These are phyloP conservation scores for Leucoma salicis DNA, from an alignment of 2,888 invertebrate species.

Conservation along the genomic window DNA sequence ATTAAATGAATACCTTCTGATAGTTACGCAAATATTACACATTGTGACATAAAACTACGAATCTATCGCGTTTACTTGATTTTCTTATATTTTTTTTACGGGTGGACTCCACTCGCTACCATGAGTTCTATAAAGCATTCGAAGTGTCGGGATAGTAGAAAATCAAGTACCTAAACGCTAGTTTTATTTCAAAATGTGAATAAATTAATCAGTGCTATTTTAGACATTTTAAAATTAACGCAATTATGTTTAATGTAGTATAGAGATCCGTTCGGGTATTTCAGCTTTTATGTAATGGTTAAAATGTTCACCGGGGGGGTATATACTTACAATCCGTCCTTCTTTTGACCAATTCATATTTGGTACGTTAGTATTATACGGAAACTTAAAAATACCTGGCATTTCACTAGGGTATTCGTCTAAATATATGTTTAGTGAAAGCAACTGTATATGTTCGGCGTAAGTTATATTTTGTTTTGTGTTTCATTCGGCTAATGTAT, in stretches of 20 bases:
- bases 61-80: too few relatives aligned
- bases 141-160: too few relatives aligned
- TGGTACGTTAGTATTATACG: constrained; percentile 13
- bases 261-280: background rate
- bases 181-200: too few relatives aligned
- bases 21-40: too few relatives aligned
- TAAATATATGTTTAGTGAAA: background rate
- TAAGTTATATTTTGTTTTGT: background rate
- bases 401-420: background rate
- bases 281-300: background rate
- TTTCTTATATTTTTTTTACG: too few relatives aligned
- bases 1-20: background rate
- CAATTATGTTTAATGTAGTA: background rate
- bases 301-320: constrained; percentile 2
- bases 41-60: too few relatives aligned
- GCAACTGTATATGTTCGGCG: background rate
- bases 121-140: too few relatives aligned
- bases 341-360: constrained; percentile 15
- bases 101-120: too few relatives aligned
- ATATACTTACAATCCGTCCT: constrained; percentile 13
- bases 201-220: too few relatives aligned
- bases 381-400: background rate
- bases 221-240: too few relatives aligned
- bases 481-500: background rate
- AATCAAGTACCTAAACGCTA: too few relatives aligned